Evolutionary conservation across 1,140 invertebrate species (phyloP), one percentile per base, ranked within the genome.

Genomic region (Ruditapes philippinarum): DNA sequence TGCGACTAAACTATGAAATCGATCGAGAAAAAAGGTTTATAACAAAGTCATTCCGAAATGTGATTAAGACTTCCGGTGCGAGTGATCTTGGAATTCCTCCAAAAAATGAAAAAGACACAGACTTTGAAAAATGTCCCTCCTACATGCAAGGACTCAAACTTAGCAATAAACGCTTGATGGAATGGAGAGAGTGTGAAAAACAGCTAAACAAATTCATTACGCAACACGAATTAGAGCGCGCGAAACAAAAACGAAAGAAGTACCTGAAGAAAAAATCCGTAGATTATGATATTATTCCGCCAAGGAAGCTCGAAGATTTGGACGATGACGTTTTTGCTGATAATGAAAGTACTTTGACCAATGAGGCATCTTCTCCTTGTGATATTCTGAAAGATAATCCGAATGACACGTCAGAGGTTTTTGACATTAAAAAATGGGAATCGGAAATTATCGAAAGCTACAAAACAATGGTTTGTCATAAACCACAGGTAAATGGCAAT

Each of bases 381-480:
- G 78, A 81, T 68, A 40, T 81, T 38, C n/a, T 81, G 12, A 80
- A 80, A 65, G 62, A 70, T 19, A 38, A 68, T 54, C 76, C 62
- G 11, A 73, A 70, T 45, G 42, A 68, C 57, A 40, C 31, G 17
- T 45, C 54, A 25, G 86, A 88, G 40, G 78, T 57, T 2, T 88
- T 88, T 81, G 86, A 88, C 73, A 74, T 88, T 33, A 60, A 88
- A 33, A 79, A 81, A 49, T 88, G 86, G 86, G 76, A 88, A 40
- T 38, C 36, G 0, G 86, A 81, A 22, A 79, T 88, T n/a, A 81
- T 88, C 28, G 86, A 88, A 57, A 88, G 86, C 42, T 88, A 88
- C 42, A 88, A 88, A 57, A 54, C 76, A 38, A 36, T 79, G 33
- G 86, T 88, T 7, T 70, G 86, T 51, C n/a, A 68, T 9, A 76